These are phyloP conservation scores for Chanos chanos DNA, from an alignment of 2,797 vertebrate genomes.

Conservation along the genomic window DNA sequence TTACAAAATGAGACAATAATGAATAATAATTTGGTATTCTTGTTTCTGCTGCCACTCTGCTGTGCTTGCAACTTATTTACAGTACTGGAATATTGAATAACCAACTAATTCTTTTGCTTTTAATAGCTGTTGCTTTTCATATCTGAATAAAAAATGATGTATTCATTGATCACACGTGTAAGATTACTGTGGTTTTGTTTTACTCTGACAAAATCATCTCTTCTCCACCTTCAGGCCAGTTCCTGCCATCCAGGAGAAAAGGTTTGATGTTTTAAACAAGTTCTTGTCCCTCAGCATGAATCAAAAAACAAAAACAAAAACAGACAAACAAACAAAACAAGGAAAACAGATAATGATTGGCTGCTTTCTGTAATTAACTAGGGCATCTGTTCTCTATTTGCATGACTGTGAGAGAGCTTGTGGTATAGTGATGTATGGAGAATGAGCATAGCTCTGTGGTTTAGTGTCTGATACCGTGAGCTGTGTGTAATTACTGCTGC, in stretches of 20 bases:
- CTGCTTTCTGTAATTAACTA: constrained; percentile 24
- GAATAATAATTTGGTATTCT: no score
- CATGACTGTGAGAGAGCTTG: constrained; percentile 23
- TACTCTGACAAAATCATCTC: not conserved
- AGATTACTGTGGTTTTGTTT: not conserved
- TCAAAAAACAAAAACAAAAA: no score
- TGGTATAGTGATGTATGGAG: constrained; percentile 15
- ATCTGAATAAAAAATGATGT: not conserved
- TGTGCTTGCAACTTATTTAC: not conserved
- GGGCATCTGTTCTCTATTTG: constrained; percentile 17
- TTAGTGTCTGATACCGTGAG: constrained; percentile 27
- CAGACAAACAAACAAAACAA: constrained; percentile 8
- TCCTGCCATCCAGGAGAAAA: constrained; percentile 73
- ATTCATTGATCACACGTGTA: no score
- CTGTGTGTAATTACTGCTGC: constrained; percentile 25
- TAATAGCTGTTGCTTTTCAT: not conserved
- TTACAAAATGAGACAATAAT: no score
- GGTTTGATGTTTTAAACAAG: constrained; percentile 54
- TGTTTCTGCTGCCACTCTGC: not conserved
- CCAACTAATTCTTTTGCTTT: not conserved
- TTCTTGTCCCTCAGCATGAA: not conserved
- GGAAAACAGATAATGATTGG: constrained; percentile 11
- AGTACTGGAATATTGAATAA: not conserved
- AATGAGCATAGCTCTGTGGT: constrained; percentile 13
- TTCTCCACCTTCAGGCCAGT: constrained; percentile 64